Evolutionary conservation across 2,113 vertebrate species (phyloP).

Genomic region (Scophthalmus maximus): DNA sequence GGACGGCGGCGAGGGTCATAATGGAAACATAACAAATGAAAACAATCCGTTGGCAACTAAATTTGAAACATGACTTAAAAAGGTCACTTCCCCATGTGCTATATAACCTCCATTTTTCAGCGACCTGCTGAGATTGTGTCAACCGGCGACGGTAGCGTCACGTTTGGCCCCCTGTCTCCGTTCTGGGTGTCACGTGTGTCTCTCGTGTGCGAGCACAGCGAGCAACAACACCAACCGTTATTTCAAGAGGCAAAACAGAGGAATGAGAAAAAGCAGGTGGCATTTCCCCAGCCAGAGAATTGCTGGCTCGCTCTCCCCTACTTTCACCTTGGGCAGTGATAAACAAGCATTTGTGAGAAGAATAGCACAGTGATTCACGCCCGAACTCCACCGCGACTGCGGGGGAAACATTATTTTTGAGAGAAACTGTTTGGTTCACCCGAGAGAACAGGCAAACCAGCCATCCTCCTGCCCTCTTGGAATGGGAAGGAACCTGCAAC

Average conservation of each 20-base stretch:
- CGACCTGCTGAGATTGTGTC: background rate
- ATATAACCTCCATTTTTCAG: conserved; percentile 6
- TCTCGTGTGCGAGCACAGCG: conserved; percentile 50
- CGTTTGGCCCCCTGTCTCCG: conserved; percentile 36
- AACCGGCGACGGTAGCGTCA: conserved; percentile 19
- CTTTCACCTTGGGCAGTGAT: conserved; percentile 56
- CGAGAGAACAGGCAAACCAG: background rate
- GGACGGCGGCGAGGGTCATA: background rate
- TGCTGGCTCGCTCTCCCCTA: conserved; percentile 24
- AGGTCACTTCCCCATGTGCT: background rate
- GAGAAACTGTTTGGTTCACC: background rate
- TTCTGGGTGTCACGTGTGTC: conserved; percentile 37
- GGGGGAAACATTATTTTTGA: conserved; percentile 20
- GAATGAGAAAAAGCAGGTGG: conserved; percentile 49
- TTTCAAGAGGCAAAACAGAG: conserved; percentile 43
- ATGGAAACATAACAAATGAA: background rate
- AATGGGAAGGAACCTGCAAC: background rate
- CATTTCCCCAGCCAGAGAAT: conserved; percentile 49
- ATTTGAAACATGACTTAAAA: too few species aligned
- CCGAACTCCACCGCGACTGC: background rate
- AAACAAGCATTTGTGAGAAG: conserved; percentile 38
- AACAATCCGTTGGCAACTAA: background rate
- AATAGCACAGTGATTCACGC: conserved; percentile 42
- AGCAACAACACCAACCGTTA: conserved; percentile 29
- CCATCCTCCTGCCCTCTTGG: background rate